Base-by-base conservation (phyloP, 2,888 invertebrate genomes). In the Dioctria rufipes region DNA sequence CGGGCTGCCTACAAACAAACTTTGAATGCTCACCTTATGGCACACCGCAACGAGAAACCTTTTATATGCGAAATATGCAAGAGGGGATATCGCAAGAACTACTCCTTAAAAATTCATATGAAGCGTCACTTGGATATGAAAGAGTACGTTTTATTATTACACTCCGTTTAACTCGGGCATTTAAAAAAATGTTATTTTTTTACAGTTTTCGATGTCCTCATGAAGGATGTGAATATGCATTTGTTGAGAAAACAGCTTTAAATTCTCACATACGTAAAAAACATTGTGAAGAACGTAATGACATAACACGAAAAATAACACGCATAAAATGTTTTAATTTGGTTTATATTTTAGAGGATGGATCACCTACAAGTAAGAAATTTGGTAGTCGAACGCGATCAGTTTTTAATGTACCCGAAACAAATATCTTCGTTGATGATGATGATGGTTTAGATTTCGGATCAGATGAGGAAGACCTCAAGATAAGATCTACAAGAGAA, bases 1-100 rank as follows among this genome's bases (percentile, higher is more conserved):
- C 83, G 80, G 40, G 86, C 89, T 0, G 84, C 83, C 25, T 88
- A 88, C 80, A 86, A 85, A 5, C 83, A 85, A 25, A 87, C 89
- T 0, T 82, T 87, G 40, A 85, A 86, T 1, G 85, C 87, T 3
- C 88, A 89, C 81, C 78, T 87, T n/a, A 82, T 85, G 2, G 85
- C 85, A 77, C 89, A 88, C 51, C 85, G 80, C 4, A 83, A 87
- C 42, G 84, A 86, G 3, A 85, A 86, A 2, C 86, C 85, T 2
- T 87, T 85, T 71, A 84, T 86, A 71, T 89, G 88, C 81, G 83
- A 84, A 13, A 40, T 84, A n/a, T 88, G 88, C 80, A 67, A 83
- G 0, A 86, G 84, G 80, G 82, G 84, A 3, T 88, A 88, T 80
- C 86, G 87, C 2, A 85, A 88, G 0, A 86, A 86, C 25, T 85